Evolutionary conservation across 2,888 invertebrate species (phyloP).

Genomic region (Polyploca ridens): DNA sequence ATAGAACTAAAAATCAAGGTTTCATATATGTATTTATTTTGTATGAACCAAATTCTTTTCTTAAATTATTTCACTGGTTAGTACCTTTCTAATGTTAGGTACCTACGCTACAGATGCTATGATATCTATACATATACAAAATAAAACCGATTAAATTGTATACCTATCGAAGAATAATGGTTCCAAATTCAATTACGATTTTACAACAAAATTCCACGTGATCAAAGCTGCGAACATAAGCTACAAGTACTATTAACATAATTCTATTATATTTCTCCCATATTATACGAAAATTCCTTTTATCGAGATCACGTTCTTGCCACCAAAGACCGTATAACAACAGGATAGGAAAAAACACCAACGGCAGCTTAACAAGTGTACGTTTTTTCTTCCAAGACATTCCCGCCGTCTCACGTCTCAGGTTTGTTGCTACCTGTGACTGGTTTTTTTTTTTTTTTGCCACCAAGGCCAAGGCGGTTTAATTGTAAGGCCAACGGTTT

Average conservation of each 20-base stretch:
- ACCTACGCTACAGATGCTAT: no score
- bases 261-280: background rate
- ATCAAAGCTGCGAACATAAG: background rate
- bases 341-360: constrained; percentile 9
- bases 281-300: background rate
- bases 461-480: constrained; percentile 48
- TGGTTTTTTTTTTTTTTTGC: constrained; percentile 41
- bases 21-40: no score
- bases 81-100: no score
- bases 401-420: constrained; percentile 6
- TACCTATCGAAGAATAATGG: background rate
- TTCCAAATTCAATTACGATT: no score
- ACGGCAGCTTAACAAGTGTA: constrained; percentile 7
- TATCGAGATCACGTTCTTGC: background rate
- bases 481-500: constrained; percentile 41
- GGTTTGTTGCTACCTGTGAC: constrained; percentile 56
- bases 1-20: no score
- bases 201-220: background rate
- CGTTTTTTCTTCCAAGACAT: constrained; percentile 1
- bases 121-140: no score
- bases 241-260: background rate
- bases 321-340: background rate
- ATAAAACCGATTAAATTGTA: no score
- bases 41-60: no score
- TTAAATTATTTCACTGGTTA: no score